Evolutionary conservation across 2,113 vertebrate genomes (phyloP).

Genomic region (Lamprologus speciosus): DNA sequence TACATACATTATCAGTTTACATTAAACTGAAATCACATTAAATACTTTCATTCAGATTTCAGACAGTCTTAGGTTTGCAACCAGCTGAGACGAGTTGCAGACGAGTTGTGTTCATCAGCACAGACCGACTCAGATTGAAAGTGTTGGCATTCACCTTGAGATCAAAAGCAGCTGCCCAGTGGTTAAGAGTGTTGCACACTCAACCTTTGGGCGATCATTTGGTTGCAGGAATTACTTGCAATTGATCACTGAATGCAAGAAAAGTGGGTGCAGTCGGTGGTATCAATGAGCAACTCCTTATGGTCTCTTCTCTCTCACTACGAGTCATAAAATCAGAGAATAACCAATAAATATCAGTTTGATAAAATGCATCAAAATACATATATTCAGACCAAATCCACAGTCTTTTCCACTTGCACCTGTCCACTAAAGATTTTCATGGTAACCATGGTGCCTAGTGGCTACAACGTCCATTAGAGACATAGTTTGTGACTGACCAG

Average conservation of each 20-base stretch:
- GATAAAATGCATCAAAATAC: neutral
- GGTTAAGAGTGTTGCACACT: neutral
- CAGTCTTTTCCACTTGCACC: neutral
- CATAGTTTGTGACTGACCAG: neutral
- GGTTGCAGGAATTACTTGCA: neutral
- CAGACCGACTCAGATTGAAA: neutral
- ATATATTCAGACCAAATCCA: neutral
- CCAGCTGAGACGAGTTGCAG: neutral
- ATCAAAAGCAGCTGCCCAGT: neutral
- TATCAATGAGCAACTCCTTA: neutral
- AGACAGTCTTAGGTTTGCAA: neutral
- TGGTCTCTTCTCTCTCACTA: neutral
- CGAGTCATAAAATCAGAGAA: neutral
- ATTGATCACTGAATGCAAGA: neutral
- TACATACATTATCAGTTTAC: neutral
- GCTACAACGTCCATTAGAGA: neutral
- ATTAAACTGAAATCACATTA: neutral
- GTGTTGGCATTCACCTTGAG: neutral
- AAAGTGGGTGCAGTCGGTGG: neutral
- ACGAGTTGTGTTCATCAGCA: neutral
- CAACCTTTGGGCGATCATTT: neutral
- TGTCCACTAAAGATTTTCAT: neutral
- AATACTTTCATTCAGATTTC: neutral
- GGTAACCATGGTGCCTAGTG: neutral
- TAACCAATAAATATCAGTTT: neutral